These are phyloP conservation scores for Xerus inauris DNA, from an alignment of 2,113 vertebrate genomes.

Conservation along the genomic window DNA sequence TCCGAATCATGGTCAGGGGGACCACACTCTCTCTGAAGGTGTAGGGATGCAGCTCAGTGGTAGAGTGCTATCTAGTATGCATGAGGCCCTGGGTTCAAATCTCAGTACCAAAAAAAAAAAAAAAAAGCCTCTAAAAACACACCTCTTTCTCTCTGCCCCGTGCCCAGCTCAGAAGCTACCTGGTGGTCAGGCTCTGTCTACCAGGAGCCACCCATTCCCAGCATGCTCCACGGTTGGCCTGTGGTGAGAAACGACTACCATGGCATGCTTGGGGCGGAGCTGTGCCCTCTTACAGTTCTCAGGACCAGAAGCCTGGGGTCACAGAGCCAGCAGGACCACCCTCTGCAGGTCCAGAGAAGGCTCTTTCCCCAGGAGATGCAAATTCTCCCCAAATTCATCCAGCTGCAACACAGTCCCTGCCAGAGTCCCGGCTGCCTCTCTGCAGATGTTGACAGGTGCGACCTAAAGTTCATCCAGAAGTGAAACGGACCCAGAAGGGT, in stretches of 20 bases:
- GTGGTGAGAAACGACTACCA: neutral
- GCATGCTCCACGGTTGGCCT: accelerated
- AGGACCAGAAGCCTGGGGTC: neutral
- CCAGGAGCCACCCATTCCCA: neutral
- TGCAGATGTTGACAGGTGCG: neutral
- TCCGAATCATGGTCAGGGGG: too few relatives aligned
- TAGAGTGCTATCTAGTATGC: too few relatives aligned
- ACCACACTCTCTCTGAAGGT: too few relatives aligned
- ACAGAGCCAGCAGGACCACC: neutral
- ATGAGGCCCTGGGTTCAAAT: too few relatives aligned
- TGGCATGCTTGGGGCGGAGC: neutral
- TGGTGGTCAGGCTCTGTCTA: accelerated
- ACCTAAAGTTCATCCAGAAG: neutral
- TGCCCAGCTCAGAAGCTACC: neutral
- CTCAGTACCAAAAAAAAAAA: too few relatives aligned
- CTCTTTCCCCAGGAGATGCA: neutral
- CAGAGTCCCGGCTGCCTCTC: neutral
- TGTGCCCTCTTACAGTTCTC: neutral
- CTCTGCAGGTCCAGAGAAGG: too few relatives aligned
- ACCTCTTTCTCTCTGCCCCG: neutral
- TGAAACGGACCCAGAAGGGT: neutral
- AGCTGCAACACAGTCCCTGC: neutral
- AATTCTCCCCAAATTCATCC: neutral
- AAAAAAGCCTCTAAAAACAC: neutral
- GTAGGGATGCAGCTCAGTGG: too few relatives aligned